Evolutionary conservation across 2,888 invertebrate species (phyloP), one percentile per base, ranked within the genome.

Genomic region (Rhamnusium bicolor): DNA sequence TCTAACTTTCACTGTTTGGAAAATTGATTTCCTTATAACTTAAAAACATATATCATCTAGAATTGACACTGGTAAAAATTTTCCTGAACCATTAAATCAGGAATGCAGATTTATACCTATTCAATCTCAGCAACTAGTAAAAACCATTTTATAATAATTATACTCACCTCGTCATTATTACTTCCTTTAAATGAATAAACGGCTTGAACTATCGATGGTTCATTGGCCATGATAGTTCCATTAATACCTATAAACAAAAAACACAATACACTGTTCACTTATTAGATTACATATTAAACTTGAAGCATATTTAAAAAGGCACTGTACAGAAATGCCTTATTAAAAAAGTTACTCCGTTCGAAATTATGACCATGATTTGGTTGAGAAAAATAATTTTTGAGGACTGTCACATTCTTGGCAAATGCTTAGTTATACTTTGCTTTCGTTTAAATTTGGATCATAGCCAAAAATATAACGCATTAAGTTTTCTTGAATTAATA

Each of bases 101-200:
- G n/a, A n/a, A n/a, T n/a, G n/a, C n/a, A n/a, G n/a, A n/a, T n/a
- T n/a, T n/a, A n/a, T n/a, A n/a, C n/a, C n/a, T n/a, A n/a, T n/a
- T n/a, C n/a, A n/a, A n/a, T n/a, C n/a, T n/a, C n/a, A n/a, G n/a
- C n/a, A n/a, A n/a, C n/a, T n/a, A n/a, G n/a, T n/a, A 40, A 40
- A 40, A 40, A 40, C 8, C 10, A 1, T 32, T 29, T 29, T 29
- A 32, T 10, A 32, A 32, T 10, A 10, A 10, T 10, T 32, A n/a
- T 14, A 40, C 88, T 85, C 88, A 94, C 94, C 92, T 99, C 99
- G 90, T 99, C 99, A 90, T 98, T 99, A 87, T 99, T 98, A 87
- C 94, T 95, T 79, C 98, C 98, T 89, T 95, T 96, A 88, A 98
- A 99, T 73, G 95, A 94, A 89, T 95, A 98, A 83, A 98, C 92